Percentiles rank a stretch among this genome's conserved stretches.
Conservation (phyloP, 2,797 vertebrate genomes). For the Champsocephalus gunnari region DNA sequence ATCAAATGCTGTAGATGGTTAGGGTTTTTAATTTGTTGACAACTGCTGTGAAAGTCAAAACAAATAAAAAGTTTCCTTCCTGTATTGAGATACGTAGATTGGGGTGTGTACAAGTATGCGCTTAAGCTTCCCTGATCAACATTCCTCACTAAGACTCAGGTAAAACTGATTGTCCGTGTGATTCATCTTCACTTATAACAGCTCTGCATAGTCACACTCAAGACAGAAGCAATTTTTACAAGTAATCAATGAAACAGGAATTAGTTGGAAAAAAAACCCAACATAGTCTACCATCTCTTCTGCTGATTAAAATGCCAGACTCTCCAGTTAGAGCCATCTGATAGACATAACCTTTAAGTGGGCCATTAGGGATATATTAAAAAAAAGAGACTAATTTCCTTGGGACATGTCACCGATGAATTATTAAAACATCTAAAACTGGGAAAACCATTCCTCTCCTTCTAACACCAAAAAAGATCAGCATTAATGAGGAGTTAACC, state of each 20-base stretch:
- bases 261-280: constrained; percentile 53
- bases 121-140: not conserved
- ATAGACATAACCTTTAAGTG: constrained; percentile 85
- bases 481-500: constrained; percentile 57
- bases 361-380: constrained; percentile 86
- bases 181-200: constrained; percentile 10
- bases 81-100: not conserved
- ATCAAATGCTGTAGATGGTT: no score
- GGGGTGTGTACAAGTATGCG: not conserved
- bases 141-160: not conserved
- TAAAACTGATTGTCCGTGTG: constrained; percentile 9
- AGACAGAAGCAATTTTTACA: constrained; percentile 42
- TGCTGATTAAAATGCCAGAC: constrained; percentile 80
- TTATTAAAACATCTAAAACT: constrained; percentile 80
- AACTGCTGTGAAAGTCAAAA: not conserved
- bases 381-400: constrained; percentile 84
- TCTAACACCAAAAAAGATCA: constrained; percentile 51
- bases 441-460: constrained; percentile 46
- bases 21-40: not conserved
- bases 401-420: constrained; percentile 80
- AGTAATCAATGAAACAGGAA: constrained; percentile 64
- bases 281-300: constrained; percentile 55
- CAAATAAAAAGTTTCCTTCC: not conserved
- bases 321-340: constrained; percentile 77
- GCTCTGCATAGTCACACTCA: constrained; percentile 23